Evolutionary conservation across 2,797 vertebrate genomes (phyloP).

Genomic region (Nannoperca obscura): DNA sequence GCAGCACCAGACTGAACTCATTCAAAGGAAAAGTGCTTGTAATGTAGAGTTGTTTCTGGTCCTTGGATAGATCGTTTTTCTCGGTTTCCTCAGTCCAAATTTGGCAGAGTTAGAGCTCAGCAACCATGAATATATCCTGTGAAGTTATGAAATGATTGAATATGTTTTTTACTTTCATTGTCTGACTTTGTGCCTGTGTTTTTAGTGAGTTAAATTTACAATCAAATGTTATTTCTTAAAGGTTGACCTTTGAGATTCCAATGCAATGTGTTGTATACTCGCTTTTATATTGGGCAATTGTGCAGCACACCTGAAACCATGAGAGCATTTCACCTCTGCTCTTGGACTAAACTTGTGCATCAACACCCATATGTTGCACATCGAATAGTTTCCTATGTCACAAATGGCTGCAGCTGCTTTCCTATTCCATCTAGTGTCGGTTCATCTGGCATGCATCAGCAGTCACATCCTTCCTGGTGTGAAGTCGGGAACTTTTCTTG

Average conservation of each 20-base stretch:
- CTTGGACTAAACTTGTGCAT: constrained; percentile 15
- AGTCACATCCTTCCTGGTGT: constrained; percentile 73
- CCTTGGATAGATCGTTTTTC: constrained; percentile 28
- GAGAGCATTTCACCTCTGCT: constrained; percentile 29
- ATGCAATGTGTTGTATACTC: not conserved
- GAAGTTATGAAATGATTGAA: constrained; percentile 29
- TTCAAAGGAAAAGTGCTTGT: constrained; percentile 48
- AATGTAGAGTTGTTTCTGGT: constrained; percentile 28
- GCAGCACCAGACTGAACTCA: constrained; percentile 51
- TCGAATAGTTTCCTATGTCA: constrained; percentile 49
- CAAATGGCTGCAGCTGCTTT: constrained; percentile 66
- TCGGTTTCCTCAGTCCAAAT: constrained; percentile 34
- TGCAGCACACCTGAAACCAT: constrained; percentile 19
- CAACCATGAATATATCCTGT: constrained; percentile 9
- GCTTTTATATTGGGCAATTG: constrained; percentile 7
- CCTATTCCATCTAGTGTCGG: constrained; percentile 44
- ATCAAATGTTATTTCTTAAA: constrained; percentile 15
- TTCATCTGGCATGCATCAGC: constrained; percentile 77
- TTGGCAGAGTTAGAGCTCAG: constrained; percentile 28
- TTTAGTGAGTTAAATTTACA: not conserved
- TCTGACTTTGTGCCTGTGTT: constrained; percentile 3
- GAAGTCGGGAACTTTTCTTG: constrained; percentile 61
- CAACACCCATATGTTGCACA: constrained; percentile 30
- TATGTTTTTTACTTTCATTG: constrained; percentile 15
- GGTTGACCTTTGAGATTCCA: constrained; percentile 16